phyloP scores from a whole-genome alignment of 35 echinoderm and acorn worm species.

The Heliocidaris erythrogramma region DNA sequence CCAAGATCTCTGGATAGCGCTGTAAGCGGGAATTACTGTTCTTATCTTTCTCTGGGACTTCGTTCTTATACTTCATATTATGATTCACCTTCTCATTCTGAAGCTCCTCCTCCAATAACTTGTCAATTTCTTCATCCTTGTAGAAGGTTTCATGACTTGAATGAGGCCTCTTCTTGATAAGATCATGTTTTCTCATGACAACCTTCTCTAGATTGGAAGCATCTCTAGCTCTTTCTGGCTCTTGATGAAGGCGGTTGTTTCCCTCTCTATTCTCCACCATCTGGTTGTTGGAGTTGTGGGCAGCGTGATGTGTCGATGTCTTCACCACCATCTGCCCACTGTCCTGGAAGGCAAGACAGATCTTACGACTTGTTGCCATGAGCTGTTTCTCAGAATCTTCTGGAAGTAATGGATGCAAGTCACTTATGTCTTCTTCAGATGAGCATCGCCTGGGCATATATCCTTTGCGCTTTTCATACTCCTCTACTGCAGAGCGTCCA shows the following conservation, averaged over 20 bases:
- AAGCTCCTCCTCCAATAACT: constrained; percentile 70
- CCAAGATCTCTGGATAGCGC: constrained; percentile 29
- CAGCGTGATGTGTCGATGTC: constrained; percentile 4
- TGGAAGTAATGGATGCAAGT: not conserved
- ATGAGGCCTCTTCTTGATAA: constrained; percentile 27
- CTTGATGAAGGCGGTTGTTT: not conserved
- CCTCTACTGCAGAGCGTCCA: constrained; percentile 19
- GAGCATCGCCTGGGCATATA: not conserved
- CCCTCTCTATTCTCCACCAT: not conserved
- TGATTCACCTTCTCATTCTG: constrained; percentile 65
- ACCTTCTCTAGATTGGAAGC: constrained; percentile 26
- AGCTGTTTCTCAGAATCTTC: constrained; percentile 25
- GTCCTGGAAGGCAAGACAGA: constrained; percentile 37
- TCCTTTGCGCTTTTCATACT: constrained; percentile 34
- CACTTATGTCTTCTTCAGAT: constrained; percentile 41
- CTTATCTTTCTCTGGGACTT: constrained; percentile 28
- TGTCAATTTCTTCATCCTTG: constrained; percentile 86
- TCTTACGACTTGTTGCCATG: constrained; percentile 19
- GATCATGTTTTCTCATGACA: constrained; percentile 44
- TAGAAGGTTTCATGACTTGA: constrained; percentile 74
- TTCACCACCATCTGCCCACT: constrained; percentile 39
- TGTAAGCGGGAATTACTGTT: constrained; percentile 25
- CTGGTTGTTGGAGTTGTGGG: not conserved
- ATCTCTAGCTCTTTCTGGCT: not conserved
- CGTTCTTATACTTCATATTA: constrained; percentile 43